Evolutionary conservation across 2,113 vertebrate species (phyloP).

Genomic region (Anser cygnoides): DNA sequence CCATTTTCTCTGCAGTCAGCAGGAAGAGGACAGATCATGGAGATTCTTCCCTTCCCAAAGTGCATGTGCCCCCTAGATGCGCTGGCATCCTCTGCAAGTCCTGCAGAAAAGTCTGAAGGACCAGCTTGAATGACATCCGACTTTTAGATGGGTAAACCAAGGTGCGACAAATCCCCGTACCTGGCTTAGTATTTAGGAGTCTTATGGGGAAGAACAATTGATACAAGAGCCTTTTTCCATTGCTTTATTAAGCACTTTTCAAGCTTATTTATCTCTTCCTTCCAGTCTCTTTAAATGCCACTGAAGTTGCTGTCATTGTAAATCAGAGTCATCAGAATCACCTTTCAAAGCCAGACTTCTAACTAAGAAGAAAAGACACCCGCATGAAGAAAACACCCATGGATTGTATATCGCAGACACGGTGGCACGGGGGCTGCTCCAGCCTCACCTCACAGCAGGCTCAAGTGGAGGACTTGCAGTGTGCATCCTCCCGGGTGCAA

Average conservation of each 20-base stretch:
- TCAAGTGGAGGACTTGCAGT: neutral
- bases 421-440: neutral
- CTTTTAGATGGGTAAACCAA: neutral
- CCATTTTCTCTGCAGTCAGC: neutral
- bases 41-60: neutral
- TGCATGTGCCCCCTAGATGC: neutral
- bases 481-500: rapidly evolving
- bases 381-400: neutral
- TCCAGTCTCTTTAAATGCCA: slow-evolving; percentile 39
- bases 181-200: neutral
- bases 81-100: neutral
- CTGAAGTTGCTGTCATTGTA: slow-evolving; percentile 27
- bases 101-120: neutral
- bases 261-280: slow-evolving; percentile 35
- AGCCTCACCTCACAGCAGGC: neutral
- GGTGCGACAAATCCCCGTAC: neutral
- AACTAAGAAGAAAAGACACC: neutral
- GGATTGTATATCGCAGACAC: neutral
- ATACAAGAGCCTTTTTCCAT: neutral
- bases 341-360: slow-evolving; percentile 24
- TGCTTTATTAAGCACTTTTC: slow-evolving; percentile 25
- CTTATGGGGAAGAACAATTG: neutral
- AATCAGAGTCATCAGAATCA: slow-evolving; percentile 45
- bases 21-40: neutral
- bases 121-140: neutral